phyloP scores from a whole-genome alignment of 1,140 invertebrate genomes.

The Drosophila nebulosa region DNA sequence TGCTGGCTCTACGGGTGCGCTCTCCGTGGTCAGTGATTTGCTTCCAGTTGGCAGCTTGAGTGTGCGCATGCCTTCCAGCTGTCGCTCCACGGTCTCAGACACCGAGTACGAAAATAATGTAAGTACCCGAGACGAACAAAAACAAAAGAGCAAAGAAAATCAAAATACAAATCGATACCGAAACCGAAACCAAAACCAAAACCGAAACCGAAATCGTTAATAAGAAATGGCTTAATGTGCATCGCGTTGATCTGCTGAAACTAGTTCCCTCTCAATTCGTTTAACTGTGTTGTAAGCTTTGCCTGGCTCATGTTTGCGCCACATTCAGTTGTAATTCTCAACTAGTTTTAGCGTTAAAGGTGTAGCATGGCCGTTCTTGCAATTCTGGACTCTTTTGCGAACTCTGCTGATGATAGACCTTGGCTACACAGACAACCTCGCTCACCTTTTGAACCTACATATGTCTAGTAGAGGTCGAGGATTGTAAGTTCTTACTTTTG shows the following conservation, averaged over 20 bases:
- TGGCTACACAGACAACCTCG: too few species aligned
- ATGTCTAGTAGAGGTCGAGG: too few species aligned
- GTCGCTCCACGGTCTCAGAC: slow-evolving; percentile 95
- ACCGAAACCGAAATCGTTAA: background rate
- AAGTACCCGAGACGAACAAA: slow-evolving; percentile 83
- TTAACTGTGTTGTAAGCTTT: too few species aligned
- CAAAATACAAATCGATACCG: too few species aligned
- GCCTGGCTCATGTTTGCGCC: too few species aligned
- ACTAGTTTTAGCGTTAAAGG: too few species aligned
- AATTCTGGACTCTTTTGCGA: too few species aligned
- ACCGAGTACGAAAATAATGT: slow-evolving; percentile 95
- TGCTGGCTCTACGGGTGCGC: slow-evolving; percentile 83
- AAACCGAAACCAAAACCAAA: background rate
- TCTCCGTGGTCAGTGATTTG: slow-evolving; percentile 80
- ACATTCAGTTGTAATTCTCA: too few species aligned
- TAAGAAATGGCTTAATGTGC: background rate
- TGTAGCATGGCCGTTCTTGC: too few species aligned
- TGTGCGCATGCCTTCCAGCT: slow-evolving; percentile 83
- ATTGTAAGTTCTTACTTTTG: too few species aligned
- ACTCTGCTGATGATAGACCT: too few species aligned
- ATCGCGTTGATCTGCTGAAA: background rate
- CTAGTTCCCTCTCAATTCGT: background rate
- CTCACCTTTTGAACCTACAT: too few species aligned
- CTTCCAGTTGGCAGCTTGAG: slow-evolving; percentile 63
- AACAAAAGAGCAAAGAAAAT: background rate